phyloP scores from a whole-genome alignment of 2,888 invertebrate genomes.

The Caenorhabditis sp. region DNA sequence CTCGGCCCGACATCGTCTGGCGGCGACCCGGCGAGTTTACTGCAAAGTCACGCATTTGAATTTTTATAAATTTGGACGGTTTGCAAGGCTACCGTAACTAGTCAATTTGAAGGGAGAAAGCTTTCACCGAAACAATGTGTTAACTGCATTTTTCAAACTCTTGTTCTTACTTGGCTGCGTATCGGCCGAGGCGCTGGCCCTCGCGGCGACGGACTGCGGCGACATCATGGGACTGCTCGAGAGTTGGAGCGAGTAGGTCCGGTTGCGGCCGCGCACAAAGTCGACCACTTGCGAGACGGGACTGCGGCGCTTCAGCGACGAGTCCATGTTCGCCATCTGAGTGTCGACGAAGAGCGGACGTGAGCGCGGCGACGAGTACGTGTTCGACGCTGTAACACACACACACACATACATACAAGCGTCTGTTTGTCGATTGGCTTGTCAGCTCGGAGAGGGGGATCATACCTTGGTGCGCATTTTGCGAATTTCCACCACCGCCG shows the following conservation, averaged over 20 bases:
- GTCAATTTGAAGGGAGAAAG: too few relatives aligned
- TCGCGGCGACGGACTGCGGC: slow-evolving; percentile 45
- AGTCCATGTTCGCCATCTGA: slow-evolving; percentile 63
- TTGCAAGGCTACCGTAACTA: too few relatives aligned
- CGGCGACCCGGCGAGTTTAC: slow-evolving; percentile 44
- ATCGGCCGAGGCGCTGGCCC: slow-evolving; percentile 50
- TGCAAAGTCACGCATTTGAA: too few relatives aligned
- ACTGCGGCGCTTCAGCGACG: slow-evolving; percentile 56
- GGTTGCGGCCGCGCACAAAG: slow-evolving; percentile 63
- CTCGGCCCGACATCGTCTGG: slow-evolving; percentile 40
- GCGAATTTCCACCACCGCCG: too few relatives aligned
- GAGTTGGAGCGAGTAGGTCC: slow-evolving; percentile 63
- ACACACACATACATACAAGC: too few relatives aligned
- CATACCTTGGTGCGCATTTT: slow-evolving; percentile 11
- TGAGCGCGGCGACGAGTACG: slow-evolving; percentile 59
- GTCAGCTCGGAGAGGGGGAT: neutral
- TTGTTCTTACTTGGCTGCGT: too few relatives aligned
- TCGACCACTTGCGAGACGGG: slow-evolving; percentile 67
- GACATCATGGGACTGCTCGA: slow-evolving; percentile 50
- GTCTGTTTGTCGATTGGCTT: slow-evolving; percentile 9
- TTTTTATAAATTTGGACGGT: too few relatives aligned
- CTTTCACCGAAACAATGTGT: too few relatives aligned
- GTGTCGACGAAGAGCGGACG: slow-evolving; percentile 71
- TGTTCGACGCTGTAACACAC: slow-evolving; percentile 34
- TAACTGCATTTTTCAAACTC: too few relatives aligned